Evolutionary conservation across 2,888 invertebrate species (phyloP).

Genomic region (Diaperis boleti): DNA sequence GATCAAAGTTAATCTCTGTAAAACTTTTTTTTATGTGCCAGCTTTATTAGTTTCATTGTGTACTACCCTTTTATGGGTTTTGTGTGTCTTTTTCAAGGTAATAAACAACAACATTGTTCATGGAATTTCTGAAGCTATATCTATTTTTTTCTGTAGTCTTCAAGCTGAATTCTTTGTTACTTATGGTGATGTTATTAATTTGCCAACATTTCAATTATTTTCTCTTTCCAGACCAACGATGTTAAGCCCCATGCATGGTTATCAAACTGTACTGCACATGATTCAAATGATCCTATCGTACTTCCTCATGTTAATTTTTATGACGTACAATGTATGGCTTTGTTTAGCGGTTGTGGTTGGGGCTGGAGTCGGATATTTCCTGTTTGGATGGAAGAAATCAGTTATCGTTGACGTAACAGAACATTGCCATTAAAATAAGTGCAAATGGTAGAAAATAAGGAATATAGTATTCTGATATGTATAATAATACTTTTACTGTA

Average conservation of each 20-base stretch:
- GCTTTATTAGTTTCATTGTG: too few relatives aligned
- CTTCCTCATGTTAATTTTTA: slow-evolving; percentile 95
- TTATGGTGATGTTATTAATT: not conserved
- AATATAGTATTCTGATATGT: slow-evolving; percentile 14
- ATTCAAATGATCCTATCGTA: slow-evolving; percentile 92
- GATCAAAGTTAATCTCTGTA: too few relatives aligned
- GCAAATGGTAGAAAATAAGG: slow-evolving; percentile 33
- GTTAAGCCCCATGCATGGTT: slow-evolving; percentile 84
- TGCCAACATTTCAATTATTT: not conserved
- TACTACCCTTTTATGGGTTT: too few relatives aligned
- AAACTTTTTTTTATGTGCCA: too few relatives aligned
- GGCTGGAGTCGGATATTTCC: slow-evolving; percentile 91
- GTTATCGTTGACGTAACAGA: slow-evolving; percentile 94
- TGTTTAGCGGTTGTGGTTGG: slow-evolving; percentile 91
- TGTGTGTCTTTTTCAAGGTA: too few relatives aligned
- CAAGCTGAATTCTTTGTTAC: too few relatives aligned
- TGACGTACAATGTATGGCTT: slow-evolving; percentile 97
- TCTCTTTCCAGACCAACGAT: slow-evolving; percentile 80
- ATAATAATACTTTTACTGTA: not conserved
- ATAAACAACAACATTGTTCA: too few relatives aligned
- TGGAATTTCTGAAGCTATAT: too few relatives aligned
- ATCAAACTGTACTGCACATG: slow-evolving; percentile 90
- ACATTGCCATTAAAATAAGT: slow-evolving; percentile 84
- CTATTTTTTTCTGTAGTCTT: too few relatives aligned
- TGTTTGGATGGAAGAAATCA: slow-evolving; percentile 96